Base-by-base conservation (phyloP, 2,888 invertebrate genomes). In the Hemistola chrysoprasaria region DNA sequence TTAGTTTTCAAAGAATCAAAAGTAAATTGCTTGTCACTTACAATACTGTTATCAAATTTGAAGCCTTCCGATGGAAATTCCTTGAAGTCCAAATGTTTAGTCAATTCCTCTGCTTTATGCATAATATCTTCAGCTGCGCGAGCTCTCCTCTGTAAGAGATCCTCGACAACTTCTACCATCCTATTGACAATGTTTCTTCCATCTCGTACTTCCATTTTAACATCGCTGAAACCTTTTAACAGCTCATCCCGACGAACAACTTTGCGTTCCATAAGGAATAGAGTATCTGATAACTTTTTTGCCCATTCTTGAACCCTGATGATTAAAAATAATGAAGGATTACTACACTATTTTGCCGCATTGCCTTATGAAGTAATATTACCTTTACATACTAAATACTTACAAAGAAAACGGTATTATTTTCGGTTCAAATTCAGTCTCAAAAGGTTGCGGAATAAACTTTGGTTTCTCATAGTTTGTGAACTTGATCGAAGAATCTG, bases 301-400 rank as follows among this genome's bases (percentile, higher is more conserved):
- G 88, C 87, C 88, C 88, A 88, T 51, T 60, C 50, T 58, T 74
- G 62, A 25, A 88, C 56, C 41, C 87, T 88, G 49, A 26, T 16
- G 46, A 26, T 11, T 32, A 35, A 30, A 33, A 3, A 3, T 4
- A 25, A 8, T 28, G 5, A 6, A 20, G 6, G n/a, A 16, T 6
- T 24, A 8, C 8, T 2, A 5, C 4, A 3, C 8, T 8, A 8
- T 8, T 8, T 3, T 8, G 5, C 20, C 3, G n/a, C n/a, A 16
- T 8, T 28, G 11, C 6, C 6, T n/a, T 1, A 9, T 9, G 3
- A 6, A 30, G 8, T 6, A n/a, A n/a, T n/a, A n/a, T n/a, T n/a
- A n/a, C n/a, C n/a, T n/a, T n/a, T n/a, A n/a, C n/a, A n/a, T n/a
- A n/a, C n/a, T n/a, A n/a, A 9, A 25, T 11, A 70, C 85, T 78